phyloP scores from a whole-genome alignment of 2,888 invertebrate species.

The Thera britannica region DNA sequence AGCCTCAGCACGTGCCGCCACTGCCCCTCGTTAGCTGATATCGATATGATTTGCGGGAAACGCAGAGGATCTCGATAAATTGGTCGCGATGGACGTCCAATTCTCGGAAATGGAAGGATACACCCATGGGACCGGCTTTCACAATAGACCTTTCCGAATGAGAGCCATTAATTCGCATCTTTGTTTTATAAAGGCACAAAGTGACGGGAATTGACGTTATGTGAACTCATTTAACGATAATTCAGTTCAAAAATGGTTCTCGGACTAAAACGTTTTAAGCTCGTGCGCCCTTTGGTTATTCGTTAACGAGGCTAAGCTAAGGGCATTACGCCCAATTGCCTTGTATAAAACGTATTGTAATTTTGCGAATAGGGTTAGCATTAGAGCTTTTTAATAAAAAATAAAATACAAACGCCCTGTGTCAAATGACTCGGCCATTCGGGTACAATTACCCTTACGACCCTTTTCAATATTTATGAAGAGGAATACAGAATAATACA shows the following conservation, averaged over 20 bases:
- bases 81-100: constrained; percentile 75
- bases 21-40: constrained; percentile 57
- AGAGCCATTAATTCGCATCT: constrained; percentile 82
- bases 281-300: constrained; percentile 30
- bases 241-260: constrained; percentile 61
- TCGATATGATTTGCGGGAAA: constrained; percentile 62
- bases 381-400: constrained; percentile 39
- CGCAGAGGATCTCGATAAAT: constrained; percentile 60
- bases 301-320: constrained; percentile 38
- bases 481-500: constrained; percentile 38
- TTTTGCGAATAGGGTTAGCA: constrained; percentile 34
- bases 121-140: constrained; percentile 75
- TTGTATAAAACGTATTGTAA: constrained; percentile 44
- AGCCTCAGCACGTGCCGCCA: constrained; percentile 56
- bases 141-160: constrained; percentile 81
- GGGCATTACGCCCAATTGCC: constrained; percentile 42
- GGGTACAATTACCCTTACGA: constrained; percentile 41
- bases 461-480: constrained; percentile 43
- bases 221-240: constrained; percentile 74
- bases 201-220: constrained; percentile 78
- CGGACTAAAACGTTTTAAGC: constrained; percentile 51
- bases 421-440: constrained; percentile 38
- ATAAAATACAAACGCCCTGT: constrained; percentile 35
- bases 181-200: constrained; percentile 80
- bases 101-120: constrained; percentile 81